Percentiles rank a stretch among this genome's conserved stretches.
Conservation (phyloP, 2,797 vertebrate species). For the Cheracebus regulus region DNA sequence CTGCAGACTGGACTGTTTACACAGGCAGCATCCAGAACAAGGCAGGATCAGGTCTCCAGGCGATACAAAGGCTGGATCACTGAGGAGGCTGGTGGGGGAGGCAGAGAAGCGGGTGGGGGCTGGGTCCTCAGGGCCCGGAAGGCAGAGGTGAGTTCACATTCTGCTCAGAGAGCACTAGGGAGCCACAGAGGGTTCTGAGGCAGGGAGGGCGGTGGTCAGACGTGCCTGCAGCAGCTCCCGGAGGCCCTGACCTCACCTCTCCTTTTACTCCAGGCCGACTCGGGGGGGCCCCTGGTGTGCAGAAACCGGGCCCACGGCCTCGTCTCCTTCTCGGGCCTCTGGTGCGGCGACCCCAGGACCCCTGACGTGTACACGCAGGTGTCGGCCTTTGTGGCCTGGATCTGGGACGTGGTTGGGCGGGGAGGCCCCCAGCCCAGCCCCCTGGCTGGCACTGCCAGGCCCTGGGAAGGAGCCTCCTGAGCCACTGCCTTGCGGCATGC, state of each 20-base stretch:
- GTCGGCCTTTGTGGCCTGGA: conserved; percentile 83
- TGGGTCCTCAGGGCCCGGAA: neutral
- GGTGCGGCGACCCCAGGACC: conserved; percentile 82
- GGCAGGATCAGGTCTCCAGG: neutral
- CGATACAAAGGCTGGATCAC: neutral
- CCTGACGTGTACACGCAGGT: conserved; percentile 88
- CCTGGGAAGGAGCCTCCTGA: neutral
- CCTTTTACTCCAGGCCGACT: conserved; percentile 83
- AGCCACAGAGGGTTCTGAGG: neutral
- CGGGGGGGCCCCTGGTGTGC: conserved; percentile 87
- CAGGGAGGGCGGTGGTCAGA: neutral
- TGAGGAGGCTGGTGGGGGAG: neutral
- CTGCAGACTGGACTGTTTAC: neutral
- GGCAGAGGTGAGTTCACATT: neutral
- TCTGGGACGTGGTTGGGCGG: conserved; percentile 71
- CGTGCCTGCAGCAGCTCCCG: neutral
- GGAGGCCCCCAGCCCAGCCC: neutral
- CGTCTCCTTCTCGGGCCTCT: conserved; percentile 85
- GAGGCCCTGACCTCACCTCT: neutral
- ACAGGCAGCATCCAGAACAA: neutral
- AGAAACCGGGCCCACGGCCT: conserved; percentile 81
- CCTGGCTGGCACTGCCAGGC: rapidly evolving
- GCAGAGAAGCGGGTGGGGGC: neutral
- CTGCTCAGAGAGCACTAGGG: neutral
- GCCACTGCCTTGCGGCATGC: neutral